Evolutionary conservation across 2,113 vertebrate genomes (phyloP).

Genomic region (Neofelis nebulosa): DNA sequence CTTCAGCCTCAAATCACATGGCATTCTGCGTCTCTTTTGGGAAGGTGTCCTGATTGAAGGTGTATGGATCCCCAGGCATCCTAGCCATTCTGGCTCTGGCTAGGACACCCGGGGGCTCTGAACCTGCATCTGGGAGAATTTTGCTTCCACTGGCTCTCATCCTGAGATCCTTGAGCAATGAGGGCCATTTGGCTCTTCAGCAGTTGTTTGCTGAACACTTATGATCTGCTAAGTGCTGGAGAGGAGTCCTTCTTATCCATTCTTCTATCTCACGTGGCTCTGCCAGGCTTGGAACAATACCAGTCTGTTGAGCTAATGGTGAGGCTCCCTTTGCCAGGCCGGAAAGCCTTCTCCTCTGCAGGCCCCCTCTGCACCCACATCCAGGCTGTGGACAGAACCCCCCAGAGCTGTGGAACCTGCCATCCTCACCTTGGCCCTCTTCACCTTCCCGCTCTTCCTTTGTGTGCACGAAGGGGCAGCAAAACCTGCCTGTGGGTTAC

Average conservation of each 20-base stretch:
- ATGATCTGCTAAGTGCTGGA: not conserved
- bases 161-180: not conserved
- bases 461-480: not conserved
- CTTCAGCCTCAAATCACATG: not conserved
- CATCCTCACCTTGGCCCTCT: not conserved
- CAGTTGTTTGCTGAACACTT: not conserved
- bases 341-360: not conserved
- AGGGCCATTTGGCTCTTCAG: not conserved
- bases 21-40: not conserved
- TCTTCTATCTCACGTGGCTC: not conserved
- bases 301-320: not conserved
- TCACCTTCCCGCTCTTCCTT: not conserved
- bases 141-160: not conserved
- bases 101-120: not conserved
- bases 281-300: not conserved
- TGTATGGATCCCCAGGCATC: not conserved
- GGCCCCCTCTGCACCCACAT: not conserved
- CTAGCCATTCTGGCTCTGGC: too few relatives aligned
- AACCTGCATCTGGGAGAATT: not conserved
- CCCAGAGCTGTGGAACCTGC: not conserved
- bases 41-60: not conserved
- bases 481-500: not conserved
- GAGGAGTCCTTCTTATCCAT: not conserved
- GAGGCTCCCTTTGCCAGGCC: not conserved
- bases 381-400: not conserved